A percentile compares a stretch with the other conserved stretches of the same genome.
Conservation (phyloP, 1,140 invertebrate genomes). For the Bombus haemorrhoidalis region DNA sequence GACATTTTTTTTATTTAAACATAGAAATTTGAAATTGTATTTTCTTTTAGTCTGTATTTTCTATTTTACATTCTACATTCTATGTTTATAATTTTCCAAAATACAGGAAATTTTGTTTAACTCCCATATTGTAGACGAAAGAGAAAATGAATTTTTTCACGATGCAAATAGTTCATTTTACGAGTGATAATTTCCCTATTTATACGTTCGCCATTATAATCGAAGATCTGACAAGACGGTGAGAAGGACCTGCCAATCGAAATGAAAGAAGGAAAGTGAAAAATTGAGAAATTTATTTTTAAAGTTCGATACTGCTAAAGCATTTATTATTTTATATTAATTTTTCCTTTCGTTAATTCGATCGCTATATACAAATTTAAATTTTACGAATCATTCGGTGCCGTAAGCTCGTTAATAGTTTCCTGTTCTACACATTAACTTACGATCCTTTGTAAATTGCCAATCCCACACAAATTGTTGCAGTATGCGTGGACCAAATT, state of each 20-base stretch:
- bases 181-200: background rate
- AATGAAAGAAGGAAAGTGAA: background rate
- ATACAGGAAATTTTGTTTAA: too few species aligned
- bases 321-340: background rate
- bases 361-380: background rate
- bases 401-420: conserved; percentile 10
- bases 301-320: too few species aligned
- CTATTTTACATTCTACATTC: background rate
- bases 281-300: background rate
- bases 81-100: too few species aligned
- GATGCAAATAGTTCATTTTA: too few species aligned
- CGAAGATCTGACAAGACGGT: too few species aligned
- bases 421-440: background rate
- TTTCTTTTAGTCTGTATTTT: background rate
- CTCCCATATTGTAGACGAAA: background rate
- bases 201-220: background rate
- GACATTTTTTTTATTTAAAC: too few species aligned
- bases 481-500: conserved; percentile 77
- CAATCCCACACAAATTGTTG: conserved; percentile 73
- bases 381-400: background rate
- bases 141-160: background rate
- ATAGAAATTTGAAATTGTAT: background rate
- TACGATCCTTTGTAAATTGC: conserved; percentile 14
- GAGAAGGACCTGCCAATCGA: background rate
- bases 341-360: background rate